Conservation (phyloP, 2,888 invertebrate genomes). For the Melieria crassipennis region DNA sequence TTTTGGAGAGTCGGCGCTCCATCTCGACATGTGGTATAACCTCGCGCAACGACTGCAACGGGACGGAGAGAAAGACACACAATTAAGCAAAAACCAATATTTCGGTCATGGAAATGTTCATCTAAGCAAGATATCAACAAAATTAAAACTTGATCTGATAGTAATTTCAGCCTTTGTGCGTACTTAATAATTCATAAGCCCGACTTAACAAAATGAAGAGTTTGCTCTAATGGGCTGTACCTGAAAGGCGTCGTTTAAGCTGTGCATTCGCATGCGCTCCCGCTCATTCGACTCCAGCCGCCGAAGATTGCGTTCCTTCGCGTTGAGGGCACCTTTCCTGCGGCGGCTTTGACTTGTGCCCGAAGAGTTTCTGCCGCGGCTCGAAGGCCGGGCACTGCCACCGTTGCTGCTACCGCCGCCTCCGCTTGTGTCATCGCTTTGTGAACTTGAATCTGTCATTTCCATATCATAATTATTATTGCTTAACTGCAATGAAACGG, state of each 20-base stretch:
- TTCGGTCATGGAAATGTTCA: too few relatives aligned
- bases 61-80: neutral
- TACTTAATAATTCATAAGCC: too few relatives aligned
- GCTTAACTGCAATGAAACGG: slow-evolving; percentile 51
- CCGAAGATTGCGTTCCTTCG: slow-evolving; percentile 85
- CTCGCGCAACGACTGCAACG: slow-evolving; percentile 77
- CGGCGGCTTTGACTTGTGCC: slow-evolving; percentile 67
- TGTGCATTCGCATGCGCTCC: slow-evolving; percentile 92
- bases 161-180: neutral
- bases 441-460: slow-evolving; percentile 66
- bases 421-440: slow-evolving; percentile 66
- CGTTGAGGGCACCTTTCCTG: slow-evolving; percentile 80
- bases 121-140: too few relatives aligned
- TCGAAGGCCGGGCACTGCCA: slow-evolving; percentile 58
- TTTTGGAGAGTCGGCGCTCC: slow-evolving; percentile 85
- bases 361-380: slow-evolving; percentile 55
- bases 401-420: slow-evolving; percentile 64
- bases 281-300: slow-evolving; percentile 91
- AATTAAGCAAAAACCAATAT: too few relatives aligned
- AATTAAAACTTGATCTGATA: neutral
- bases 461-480: slow-evolving; percentile 64
- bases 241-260: slow-evolving; percentile 90
- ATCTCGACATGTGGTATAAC: slow-evolving; percentile 89
- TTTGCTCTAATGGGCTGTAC: slow-evolving; percentile 61
- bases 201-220: neutral